phyloP scores from a whole-genome alignment of 2,797 vertebrate genomes.

The Heteromormyrus szaboi region DNA sequence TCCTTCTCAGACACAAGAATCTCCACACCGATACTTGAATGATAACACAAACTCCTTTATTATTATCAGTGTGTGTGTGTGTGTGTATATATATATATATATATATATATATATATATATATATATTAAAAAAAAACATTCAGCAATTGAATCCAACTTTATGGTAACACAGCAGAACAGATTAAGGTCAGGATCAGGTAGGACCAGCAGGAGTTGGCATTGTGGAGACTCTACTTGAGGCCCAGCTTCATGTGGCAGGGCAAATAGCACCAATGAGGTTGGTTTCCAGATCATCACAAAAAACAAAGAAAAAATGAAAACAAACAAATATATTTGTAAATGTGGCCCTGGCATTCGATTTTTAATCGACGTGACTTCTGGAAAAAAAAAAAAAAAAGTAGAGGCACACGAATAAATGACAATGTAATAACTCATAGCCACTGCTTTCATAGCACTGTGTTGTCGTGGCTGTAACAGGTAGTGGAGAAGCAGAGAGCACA shows the following conservation, averaged over 20 bases:
- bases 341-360: conserved; percentile 30
- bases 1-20: neutral
- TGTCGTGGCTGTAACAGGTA: neutral
- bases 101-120: neutral
- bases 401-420: conserved; percentile 40
- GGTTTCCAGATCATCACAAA: conserved; percentile 17
- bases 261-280: conserved; percentile 11
- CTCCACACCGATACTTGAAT: conserved; percentile 17
- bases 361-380: conserved; percentile 26
- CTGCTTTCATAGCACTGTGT: conserved; percentile 16
- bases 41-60: conserved; percentile 43
- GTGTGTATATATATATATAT: neutral
- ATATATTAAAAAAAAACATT: neutral
- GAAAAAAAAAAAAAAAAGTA: conserved; percentile 29
- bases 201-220: conserved; percentile 18
- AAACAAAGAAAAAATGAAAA: neutral
- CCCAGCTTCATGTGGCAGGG: conserved; percentile 16
- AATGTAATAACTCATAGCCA: conserved; percentile 34
- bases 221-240: conserved; percentile 4
- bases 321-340: neutral
- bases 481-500: neutral
- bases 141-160: conserved; percentile 27
- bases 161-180: conserved; percentile 24
- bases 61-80: neutral
- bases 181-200: neutral